Evolutionary conservation across 2,797 vertebrate species (phyloP).

Genomic region (Capromys pilorides): DNA sequence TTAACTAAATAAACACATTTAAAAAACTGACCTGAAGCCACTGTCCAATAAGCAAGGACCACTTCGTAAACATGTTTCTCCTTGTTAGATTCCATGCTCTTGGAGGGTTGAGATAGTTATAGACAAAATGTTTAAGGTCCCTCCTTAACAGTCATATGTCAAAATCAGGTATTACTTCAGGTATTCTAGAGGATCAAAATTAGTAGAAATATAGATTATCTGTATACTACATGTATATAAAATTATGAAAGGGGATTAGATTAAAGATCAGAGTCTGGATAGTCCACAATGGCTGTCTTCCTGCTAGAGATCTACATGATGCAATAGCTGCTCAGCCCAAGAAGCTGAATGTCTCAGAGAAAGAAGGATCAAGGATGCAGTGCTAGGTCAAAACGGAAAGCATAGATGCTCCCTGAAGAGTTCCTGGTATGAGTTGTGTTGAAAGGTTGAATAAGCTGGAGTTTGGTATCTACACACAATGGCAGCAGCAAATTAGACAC

Average conservation of each 20-base stretch:
- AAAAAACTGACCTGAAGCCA: conserved; percentile 1
- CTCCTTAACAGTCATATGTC: background rate
- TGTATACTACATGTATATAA: background rate
- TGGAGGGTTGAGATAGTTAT: background rate
- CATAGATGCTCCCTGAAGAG: background rate
- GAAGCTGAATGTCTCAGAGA: background rate
- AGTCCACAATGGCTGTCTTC: background rate
- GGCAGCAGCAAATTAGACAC: background rate
- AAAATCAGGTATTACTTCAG: background rate
- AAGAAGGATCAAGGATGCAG: background rate
- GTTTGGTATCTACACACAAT: background rate
- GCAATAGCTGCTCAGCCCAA: background rate
- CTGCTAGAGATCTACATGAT: background rate
- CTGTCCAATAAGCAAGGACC: background rate
- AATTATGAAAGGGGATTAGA: background rate
- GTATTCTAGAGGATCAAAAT: background rate
- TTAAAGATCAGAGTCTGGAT: background rate
- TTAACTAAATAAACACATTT: background rate
- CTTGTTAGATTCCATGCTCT: background rate
- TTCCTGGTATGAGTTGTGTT: background rate
- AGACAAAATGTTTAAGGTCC: background rate
- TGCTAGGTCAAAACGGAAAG: background rate
- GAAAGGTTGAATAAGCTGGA: background rate
- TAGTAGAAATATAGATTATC: background rate
- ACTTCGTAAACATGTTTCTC: background rate